Evolutionary conservation across 2,113 vertebrate species (phyloP), one percentile per base, ranked within the genome.

Genomic region (Atractosteus spatula): DNA sequence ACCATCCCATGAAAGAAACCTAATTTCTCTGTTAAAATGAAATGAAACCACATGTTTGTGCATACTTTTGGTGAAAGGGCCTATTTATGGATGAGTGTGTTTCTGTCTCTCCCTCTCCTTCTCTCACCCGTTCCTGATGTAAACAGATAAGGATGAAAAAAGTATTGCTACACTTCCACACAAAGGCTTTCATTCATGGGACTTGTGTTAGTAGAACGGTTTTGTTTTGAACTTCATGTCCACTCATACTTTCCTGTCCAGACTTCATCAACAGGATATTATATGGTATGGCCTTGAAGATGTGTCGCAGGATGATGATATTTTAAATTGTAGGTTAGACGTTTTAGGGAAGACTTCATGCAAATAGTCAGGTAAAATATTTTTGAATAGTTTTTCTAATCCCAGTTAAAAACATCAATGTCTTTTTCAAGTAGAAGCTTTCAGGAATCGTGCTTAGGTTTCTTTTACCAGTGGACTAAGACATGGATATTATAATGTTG

Each of bases 111-210:
- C 44, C 41, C 10, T 56, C 57, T 63, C 42, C 65, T 8, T 67
- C 3, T 71, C 3, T 62, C 42, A 55, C 6, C 57, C 57, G 3
- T 61, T 16, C 71, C 3, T 13, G 78, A 76, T 82, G 69, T 12
- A 68, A 74, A 66, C 76, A 82, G 74, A 75, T 75, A 82, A 75
- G 69, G 3, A 55, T 45, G 17, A 65, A 54, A 56, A 63, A 16
- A 14, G 0, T 78, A 55, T 70, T 76, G 54, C 13, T 16, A 56
- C 0, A 29, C 69, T 3, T 0, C 67, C 65, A 81, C 82, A 90
- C 87, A 88, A 88, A 79, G 80, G 70, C n/a, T 72, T 71, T 82
- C 75, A 88, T 90, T 90, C 86, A 89, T 77, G 29, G 0, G 47
- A 61, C 66, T 17, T 69, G 29, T 43, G 73, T 74, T 74, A 74